Evolutionary conservation across 2,797 vertebrate species (phyloP).

Genomic region (Tiaroga cobitis): DNA sequence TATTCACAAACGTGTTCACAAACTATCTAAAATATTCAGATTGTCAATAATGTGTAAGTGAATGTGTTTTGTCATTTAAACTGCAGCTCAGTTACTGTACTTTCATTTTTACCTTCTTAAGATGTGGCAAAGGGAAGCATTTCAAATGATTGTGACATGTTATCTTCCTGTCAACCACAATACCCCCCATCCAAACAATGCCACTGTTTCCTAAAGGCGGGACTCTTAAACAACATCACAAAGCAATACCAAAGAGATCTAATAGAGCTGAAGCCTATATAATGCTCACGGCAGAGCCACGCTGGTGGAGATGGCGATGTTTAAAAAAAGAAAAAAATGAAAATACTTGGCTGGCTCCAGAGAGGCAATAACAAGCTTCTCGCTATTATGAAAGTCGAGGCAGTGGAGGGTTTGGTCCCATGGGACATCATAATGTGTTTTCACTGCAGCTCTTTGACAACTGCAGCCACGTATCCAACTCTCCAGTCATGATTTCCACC

Average conservation of each 20-base stretch:
- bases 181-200: no score
- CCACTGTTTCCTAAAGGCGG: neutral
- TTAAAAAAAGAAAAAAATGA: constrained; percentile 36
- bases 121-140: neutral
- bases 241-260: constrained; percentile 27
- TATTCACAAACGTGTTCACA: no score
- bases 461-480: constrained; percentile 44
- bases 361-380: constrained; percentile 60
- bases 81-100: neutral
- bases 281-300: neutral
- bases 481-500: constrained; percentile 35
- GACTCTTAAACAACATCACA: neutral
- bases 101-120: neutral
- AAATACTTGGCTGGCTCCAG: constrained; percentile 42
- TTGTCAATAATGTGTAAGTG: no score
- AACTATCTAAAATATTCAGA: no score
- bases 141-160: neutral
- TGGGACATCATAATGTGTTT: constrained; percentile 63
- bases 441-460: constrained; percentile 56
- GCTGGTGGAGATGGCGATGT: constrained; percentile 6
- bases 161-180: neutral
- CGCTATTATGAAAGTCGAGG: constrained; percentile 56
- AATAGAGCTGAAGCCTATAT: constrained; percentile 5
- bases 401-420: constrained; percentile 55
- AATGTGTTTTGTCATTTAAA: no score